Evolutionary conservation across 2,888 invertebrate genomes (phyloP).

Genomic region (Mesoligia furuncula): DNA sequence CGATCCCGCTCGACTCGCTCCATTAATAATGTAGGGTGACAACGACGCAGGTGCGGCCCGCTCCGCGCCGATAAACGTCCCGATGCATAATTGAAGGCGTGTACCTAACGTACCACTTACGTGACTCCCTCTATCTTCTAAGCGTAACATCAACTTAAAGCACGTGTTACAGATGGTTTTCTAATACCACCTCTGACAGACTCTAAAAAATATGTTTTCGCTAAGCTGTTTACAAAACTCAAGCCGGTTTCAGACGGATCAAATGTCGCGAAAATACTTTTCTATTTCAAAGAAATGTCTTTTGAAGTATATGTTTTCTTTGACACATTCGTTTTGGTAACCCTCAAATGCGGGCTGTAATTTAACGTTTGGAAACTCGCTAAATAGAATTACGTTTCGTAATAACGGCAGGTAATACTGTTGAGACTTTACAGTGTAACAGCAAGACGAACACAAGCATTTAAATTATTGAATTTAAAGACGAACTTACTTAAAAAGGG

Average conservation of each 20-base stretch:
- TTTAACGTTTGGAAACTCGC: slow-evolving; percentile 30
- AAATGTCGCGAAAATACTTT: slow-evolving; percentile 60
- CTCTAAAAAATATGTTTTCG: slow-evolving; percentile 38
- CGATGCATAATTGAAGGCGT: slow-evolving; percentile 88
- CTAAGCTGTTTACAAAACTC: slow-evolving; percentile 52
- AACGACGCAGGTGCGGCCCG: slow-evolving; percentile 84
- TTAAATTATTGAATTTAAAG: slow-evolving; percentile 69
- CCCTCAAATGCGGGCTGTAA: slow-evolving; percentile 37
- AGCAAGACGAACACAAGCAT: slow-evolving; percentile 50
- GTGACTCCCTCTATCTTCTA: slow-evolving; percentile 74
- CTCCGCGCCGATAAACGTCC: slow-evolving; percentile 83
- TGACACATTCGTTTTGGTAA: slow-evolving; percentile 48
- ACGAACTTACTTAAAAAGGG: slow-evolving; percentile 64
- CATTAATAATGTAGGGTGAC: slow-evolving; percentile 89
- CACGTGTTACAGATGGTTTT: slow-evolving; percentile 77
- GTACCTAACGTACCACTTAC: slow-evolving; percentile 78
- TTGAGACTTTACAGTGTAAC: slow-evolving; percentile 22
- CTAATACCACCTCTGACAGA: slow-evolving; percentile 59
- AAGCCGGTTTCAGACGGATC: slow-evolving; percentile 48
- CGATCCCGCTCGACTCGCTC: slow-evolving; percentile 62
- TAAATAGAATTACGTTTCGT: slow-evolving; percentile 40
- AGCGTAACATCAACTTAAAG: slow-evolving; percentile 71
- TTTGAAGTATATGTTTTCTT: slow-evolving; percentile 55
- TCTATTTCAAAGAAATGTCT: slow-evolving; percentile 56
- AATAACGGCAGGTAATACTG: slow-evolving; percentile 21